These are phyloP conservation scores for Zaprionus inermis DNA, from an alignment of 1,140 invertebrate genomes.

Conservation along the genomic window DNA sequence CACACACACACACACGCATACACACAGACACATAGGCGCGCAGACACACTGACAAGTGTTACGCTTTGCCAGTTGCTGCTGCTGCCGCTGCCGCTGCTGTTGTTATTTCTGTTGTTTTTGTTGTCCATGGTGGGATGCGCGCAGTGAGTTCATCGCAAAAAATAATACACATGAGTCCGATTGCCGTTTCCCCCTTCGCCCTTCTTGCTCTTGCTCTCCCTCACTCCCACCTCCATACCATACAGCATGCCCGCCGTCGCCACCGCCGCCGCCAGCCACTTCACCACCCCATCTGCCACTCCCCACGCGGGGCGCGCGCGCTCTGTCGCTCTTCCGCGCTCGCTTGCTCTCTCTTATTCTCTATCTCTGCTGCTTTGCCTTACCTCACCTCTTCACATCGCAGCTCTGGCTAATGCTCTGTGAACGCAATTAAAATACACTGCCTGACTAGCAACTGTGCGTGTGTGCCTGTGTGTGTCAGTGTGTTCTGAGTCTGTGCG, in stretches of 20 bases:
- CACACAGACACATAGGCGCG: neutral
- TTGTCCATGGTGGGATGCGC: conserved; percentile 67
- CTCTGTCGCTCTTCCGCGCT: neutral
- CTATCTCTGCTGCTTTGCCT: conserved; percentile 1
- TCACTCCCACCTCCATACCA: conserved; percentile 8
- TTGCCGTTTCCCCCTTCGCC: conserved; percentile 17
- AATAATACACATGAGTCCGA: conserved; percentile 69
- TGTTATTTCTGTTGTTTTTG: conserved; percentile 55
- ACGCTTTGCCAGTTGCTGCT: conserved; percentile 48
- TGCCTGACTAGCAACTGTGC: conserved; percentile 34
- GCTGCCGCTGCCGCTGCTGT: conserved; percentile 43
- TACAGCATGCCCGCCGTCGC: conserved; percentile 29
- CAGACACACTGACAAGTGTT: conserved; percentile 18
- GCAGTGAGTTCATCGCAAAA: conserved; percentile 81
- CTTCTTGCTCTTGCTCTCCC: neutral
- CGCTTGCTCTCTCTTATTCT: conserved; percentile 19
- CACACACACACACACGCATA: conserved; percentile 13
- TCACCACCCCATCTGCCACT: conserved; percentile 44
- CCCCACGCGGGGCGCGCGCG: conserved; percentile 31
- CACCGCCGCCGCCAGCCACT: conserved; percentile 32
- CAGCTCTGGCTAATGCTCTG: conserved; percentile 43
- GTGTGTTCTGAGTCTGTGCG: conserved; percentile 16
- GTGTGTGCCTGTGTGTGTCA: conserved; percentile 31
- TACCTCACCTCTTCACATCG: conserved; percentile 4
- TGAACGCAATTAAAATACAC: conserved; percentile 55